Evolutionary conservation across 2,888 invertebrate genomes (phyloP), one percentile per base, ranked within the genome.

Genomic region (Noctua comes): DNA sequence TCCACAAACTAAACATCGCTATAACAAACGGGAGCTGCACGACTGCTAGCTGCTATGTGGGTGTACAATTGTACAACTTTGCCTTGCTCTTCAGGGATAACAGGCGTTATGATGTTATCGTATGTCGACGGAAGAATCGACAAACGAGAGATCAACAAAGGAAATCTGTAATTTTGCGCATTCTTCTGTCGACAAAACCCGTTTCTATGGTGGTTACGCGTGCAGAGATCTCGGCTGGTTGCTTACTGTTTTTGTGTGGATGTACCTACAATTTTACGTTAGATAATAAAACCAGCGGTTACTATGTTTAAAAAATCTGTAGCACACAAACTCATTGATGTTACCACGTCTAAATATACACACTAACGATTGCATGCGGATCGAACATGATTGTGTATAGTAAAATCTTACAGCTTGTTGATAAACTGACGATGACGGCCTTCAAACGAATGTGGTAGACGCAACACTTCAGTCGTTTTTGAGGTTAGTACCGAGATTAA

Each of bases 311-410:
- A 77, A 80, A 54, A 69, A 48, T 40, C 7, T 8, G 24, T 16
- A 31, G 27, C 62, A 65, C 43, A 78, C 27, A 79, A 69, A 48
- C 54, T n/a, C 57, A 84, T 72, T 84, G 48, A 71, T 62, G 10
- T 16, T 31, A 18, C 36, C 62, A 65, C 24, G 18, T 68, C 85
- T 84, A 81, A 84, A 81, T 71, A 64, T 79, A 81, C 51, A 27
- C 46, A 10, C 1, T 31, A 57, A 80, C 46, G 71, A 64, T 24
- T 68, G 43, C 10, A 43, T n/a, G 54, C 40, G n/a, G 18, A 78
- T 48, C 40, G 36, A 43, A 66, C 66, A 43, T 5, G 31, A 21
- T 31, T 24, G 18, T 57, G 48, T 83, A 57, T 31, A 68, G 59
- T 71, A 43, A 40, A n/a, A 62, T 71, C n/a, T 69, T 8, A 43